phyloP scores from a whole-genome alignment of 1,140 invertebrate genomes.

The Oreohelix idahoensis region DNA sequence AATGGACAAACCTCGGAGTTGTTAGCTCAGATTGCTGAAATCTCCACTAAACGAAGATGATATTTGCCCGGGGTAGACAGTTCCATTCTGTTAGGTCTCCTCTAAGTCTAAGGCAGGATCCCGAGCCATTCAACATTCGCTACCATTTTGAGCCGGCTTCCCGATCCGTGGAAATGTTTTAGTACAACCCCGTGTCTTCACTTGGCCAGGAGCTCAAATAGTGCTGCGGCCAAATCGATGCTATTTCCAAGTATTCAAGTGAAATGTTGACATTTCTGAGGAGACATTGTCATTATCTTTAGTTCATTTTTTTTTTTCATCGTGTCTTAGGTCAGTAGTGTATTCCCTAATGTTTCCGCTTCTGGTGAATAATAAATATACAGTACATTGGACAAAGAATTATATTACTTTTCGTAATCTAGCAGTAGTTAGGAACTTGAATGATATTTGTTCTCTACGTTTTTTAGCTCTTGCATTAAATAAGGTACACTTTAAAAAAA shows the following conservation, averaged over 20 bases:
- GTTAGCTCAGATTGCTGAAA: background rate
- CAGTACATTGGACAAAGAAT: no score
- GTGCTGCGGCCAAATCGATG: background rate
- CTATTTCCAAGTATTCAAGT: background rate
- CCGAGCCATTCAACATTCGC: background rate
- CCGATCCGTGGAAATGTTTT: background rate
- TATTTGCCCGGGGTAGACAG: background rate
- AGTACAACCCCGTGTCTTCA: background rate
- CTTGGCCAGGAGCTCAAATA: background rate
- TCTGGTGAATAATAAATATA: no score
- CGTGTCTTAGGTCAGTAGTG: no score
- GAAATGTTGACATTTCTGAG: background rate
- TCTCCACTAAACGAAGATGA: background rate
- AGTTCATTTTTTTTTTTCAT: background rate
- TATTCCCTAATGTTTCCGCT: no score
- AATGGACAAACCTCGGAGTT: background rate
- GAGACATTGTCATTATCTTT: background rate
- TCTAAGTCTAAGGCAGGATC: background rate
- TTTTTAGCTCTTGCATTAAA: no score
- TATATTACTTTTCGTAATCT: no score
- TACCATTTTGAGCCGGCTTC: background rate
- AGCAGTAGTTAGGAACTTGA: no score
- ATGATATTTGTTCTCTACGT: no score
- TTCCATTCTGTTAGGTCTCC: background rate
- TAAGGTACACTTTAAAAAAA: no score